Evolutionary conservation across 1,140 invertebrate species (phyloP), one percentile per base, ranked within the genome.

Genomic region (Centruroides vittatus): DNA sequence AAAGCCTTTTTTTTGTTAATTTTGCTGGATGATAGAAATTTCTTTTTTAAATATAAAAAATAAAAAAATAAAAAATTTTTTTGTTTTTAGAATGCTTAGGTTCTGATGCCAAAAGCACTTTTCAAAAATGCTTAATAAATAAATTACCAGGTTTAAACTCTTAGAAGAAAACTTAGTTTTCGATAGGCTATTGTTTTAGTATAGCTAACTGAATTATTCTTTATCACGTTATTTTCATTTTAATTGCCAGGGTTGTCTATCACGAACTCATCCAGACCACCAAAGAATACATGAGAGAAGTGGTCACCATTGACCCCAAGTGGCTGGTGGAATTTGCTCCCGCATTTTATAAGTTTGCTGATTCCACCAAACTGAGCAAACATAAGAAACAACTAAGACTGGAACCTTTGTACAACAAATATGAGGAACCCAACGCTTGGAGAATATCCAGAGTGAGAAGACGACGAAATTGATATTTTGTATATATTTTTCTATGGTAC

Each of bases 301-400:
- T 98, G 1, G 99, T 94, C 0, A 92, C 93, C 0, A 98, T 99
- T 52, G 97, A 99, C 79, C 93, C 97, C 0, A 96, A 97, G 75
- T 99, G 97, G 97, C 76, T 99, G 35, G 94, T 99, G 3, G 96
- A 99, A 74, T 99, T 96, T 76, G 97, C 97, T 0, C 93, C 95
- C 0, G 93, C 95, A 3, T 99, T 99, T 78, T 99, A 98, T 78
- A 94, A 93, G 74, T 96, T 98, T 75, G 93, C 90, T n/a, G 96
- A 99, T 75, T 94, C 94, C 6, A 98, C 96, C 0, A 98, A 97
- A 75, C 79, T 99, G 0, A 97, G 93, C 71, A 98, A 98, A 73
- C 96, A 98, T 72, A 99, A 99, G 81, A 98, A 98, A 75, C 98
- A 98, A 77, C 94, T 99, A 79, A 81, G 94, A 66, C 79, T 99